These are phyloP conservation scores for Byasa hedistus DNA, from an alignment of 2,888 invertebrate species.

Conservation along the genomic window DNA sequence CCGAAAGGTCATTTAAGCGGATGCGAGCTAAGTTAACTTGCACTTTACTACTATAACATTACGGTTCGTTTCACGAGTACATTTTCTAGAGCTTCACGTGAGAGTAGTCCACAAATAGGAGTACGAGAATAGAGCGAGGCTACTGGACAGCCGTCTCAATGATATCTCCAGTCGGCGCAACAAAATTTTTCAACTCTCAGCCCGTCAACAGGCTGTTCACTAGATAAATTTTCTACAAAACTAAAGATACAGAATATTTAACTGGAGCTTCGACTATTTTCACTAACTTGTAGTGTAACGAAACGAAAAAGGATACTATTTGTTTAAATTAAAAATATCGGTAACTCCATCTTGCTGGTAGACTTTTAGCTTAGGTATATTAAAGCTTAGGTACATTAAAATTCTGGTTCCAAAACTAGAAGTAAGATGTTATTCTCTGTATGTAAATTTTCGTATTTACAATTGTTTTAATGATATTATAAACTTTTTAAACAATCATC, in stretches of 20 bases:
- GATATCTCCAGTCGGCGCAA: constrained; percentile 65
- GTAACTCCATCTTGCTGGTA: no score
- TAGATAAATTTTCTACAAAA: constrained; percentile 2
- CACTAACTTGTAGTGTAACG: no score
- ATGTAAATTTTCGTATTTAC: no score
- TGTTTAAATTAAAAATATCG: no score
- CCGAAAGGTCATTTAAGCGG: constrained; percentile 50
- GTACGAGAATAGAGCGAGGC: constrained; percentile 79
- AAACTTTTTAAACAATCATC: not conserved
- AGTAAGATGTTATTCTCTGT: no score
- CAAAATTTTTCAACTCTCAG: constrained; percentile 49
- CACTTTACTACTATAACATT: constrained; percentile 48
- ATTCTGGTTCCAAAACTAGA: no score
- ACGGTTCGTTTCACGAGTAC: constrained; percentile 56
- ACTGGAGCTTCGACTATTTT: not conserved
- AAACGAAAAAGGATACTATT: no score
- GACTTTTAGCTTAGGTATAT: no score
- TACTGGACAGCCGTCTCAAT: constrained; percentile 63
- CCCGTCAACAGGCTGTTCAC: constrained; percentile 30
- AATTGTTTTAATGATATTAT: no score
- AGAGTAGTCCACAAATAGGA: constrained; percentile 77
- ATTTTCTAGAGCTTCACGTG: constrained; percentile 57
- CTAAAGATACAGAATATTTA: not conserved
- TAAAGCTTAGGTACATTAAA: no score
- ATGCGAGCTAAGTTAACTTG: constrained; percentile 42